These are phyloP conservation scores for Saturnia japonica DNA, from an alignment of 2,888 invertebrate species.

Conservation along the genomic window DNA sequence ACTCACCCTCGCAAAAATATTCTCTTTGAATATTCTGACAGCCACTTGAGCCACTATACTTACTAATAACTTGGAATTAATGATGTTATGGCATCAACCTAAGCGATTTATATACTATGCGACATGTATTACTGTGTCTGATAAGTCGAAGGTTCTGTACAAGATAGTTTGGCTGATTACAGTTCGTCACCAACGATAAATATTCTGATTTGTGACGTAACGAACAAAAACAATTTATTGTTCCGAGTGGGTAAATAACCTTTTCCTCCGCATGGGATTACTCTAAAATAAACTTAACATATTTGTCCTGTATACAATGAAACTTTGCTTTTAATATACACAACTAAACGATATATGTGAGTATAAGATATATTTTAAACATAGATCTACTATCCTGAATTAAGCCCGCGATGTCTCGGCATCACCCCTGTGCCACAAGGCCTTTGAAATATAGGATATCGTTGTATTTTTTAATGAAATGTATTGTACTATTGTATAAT, in stretches of 20 bases:
- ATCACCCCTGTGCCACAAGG: not conserved
- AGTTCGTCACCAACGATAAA: constrained; percentile 18
- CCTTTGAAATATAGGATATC: not conserved
- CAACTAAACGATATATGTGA: not conserved
- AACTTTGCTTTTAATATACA: not conserved
- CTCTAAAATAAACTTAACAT: not conserved
- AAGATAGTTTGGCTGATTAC: constrained; percentile 27
- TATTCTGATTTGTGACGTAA: constrained; percentile 16
- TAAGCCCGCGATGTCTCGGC: not conserved
- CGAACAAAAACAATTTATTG: not conserved
- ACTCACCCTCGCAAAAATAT: not conserved
- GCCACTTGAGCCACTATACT: not conserved
- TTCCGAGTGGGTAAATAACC: constrained; percentile 13
- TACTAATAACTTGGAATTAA: constrained; percentile 7
- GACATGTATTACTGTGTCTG: constrained; percentile 21
- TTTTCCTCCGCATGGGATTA: constrained; percentile 1
- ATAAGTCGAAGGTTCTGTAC: constrained; percentile 26
- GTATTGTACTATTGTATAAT: too few relatives aligned
- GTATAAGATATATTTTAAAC: not conserved
- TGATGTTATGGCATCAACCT: constrained; percentile 8
- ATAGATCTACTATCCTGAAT: not conserved
- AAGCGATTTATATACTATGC: constrained; percentile 28
- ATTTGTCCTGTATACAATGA: not conserved
- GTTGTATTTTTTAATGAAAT: not conserved
- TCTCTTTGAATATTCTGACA: not conserved